Evolutionary conservation across 2,113 vertebrate genomes (phyloP).

Genomic region (Oreochromis aureus): DNA sequence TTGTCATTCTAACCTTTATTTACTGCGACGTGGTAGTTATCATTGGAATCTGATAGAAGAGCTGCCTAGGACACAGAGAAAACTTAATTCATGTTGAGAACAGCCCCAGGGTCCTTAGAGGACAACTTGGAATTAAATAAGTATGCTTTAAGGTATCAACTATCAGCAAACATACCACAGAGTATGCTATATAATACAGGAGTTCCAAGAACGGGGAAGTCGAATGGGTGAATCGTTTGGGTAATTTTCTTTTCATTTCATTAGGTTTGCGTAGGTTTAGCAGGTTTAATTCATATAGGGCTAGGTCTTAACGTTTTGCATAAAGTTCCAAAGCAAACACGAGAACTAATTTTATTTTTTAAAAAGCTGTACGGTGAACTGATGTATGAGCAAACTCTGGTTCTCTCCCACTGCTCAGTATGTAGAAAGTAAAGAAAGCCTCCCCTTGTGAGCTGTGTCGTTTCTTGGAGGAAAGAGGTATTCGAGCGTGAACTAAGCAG

Average conservation of each 20-base stretch:
- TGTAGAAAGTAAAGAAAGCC: constrained; percentile 23
- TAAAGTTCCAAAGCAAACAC: neutral
- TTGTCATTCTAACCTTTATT: constrained; percentile 21
- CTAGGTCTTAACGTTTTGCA: neutral
- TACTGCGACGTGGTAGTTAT: neutral
- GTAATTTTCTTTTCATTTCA: neutral
- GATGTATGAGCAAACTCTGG: neutral
- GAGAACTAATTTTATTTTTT: neutral
- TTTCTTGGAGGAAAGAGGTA: constrained; percentile 53
- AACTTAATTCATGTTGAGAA: neutral
- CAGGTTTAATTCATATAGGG: neutral
- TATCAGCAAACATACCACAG: neutral
- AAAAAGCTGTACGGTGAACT: neutral
- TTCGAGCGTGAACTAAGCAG: constrained; percentile 67
- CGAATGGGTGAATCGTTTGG: neutral
- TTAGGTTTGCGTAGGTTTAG: neutral
- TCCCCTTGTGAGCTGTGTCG: constrained; percentile 51
- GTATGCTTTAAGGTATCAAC: neutral
- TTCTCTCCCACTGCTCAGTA: neutral
- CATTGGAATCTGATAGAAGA: neutral
- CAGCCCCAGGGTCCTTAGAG: neutral
- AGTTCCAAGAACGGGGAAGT: neutral
- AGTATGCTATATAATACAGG: neutral
- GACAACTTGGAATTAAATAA: neutral
- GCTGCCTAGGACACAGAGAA: neutral